A percentile compares a stretch with the other conserved stretches of the same genome.
Evolutionary conservation across 1,140 invertebrate genomes (phyloP).

Genomic region (Portunus trituberculatus): DNA sequence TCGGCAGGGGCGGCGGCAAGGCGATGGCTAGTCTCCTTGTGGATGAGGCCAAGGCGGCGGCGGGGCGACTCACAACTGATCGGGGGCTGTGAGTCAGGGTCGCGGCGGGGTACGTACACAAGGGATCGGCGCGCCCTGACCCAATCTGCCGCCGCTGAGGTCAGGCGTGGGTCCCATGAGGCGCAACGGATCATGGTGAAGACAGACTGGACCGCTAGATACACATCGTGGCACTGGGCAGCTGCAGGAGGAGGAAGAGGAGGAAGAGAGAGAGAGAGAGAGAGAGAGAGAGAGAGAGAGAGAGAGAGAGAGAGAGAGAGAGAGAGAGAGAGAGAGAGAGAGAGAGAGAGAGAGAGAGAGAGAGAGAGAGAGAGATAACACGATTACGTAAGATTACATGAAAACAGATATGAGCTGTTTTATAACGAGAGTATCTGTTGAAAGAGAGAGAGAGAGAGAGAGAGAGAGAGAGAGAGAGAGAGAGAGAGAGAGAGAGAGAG

Average conservation of each 20-base stretch:
- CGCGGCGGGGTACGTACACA: not conserved
- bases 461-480: not conserved
- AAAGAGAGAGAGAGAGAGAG: no score
- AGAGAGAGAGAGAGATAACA: not conserved
- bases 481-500: not conserved
- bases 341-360: not conserved
- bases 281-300: not conserved
- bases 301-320: slow-evolving; percentile 53
- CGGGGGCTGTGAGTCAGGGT: no score
- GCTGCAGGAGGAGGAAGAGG: not conserved
- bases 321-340: slow-evolving; percentile 4
- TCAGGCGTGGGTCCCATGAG: not conserved
- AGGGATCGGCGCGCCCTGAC: not conserved
- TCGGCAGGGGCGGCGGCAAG: not conserved
- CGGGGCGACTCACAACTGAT: no score
- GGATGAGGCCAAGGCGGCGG: not conserved
- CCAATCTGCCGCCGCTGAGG: not conserved
- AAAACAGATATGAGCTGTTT: no score
- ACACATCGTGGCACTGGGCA: not conserved
- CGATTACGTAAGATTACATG: not conserved
- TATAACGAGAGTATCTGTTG: no score
- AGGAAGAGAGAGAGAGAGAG: not conserved
- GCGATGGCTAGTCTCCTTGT: not conserved
- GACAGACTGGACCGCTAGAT: not conserved
- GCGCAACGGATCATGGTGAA: not conserved